These are phyloP conservation scores for Strigamia crassipes DNA, from an alignment of 2,888 invertebrate genomes.

Conservation along the genomic window DNA sequence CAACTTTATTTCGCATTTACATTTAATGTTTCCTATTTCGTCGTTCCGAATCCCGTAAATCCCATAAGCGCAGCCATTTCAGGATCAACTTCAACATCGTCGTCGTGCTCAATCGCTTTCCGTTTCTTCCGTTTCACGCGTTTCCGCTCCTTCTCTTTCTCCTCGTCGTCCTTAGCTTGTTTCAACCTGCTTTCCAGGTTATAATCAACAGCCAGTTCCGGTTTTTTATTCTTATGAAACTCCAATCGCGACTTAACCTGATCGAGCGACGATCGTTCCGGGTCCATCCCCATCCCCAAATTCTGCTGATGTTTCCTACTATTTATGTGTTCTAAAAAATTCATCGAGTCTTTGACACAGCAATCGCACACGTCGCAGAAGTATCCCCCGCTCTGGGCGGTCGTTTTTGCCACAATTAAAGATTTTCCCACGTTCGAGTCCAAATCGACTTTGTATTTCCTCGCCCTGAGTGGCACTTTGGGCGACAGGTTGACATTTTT, in stretches of 20 bases:
- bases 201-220: conserved; percentile 72
- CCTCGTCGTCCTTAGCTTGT: conserved; percentile 92
- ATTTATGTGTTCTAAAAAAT: conserved; percentile 99
- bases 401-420: conserved; percentile 94
- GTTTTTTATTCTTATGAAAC: conserved; percentile 79
- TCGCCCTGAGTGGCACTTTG: conserved; percentile 80
- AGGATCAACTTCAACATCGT: conserved; percentile 57
- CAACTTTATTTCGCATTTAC: too few species aligned
- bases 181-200: conserved; percentile 88
- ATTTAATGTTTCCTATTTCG: conserved; percentile 68
- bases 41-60: conserved; percentile 87
- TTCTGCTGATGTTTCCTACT: conserved; percentile 98
- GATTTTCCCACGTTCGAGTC: conserved; percentile 98
- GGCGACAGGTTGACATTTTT: conserved; percentile 63
- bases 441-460: conserved; percentile 93
- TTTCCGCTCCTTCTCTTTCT: conserved; percentile 75
- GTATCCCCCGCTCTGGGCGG: conserved; percentile 88
- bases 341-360: conserved; percentile 99
- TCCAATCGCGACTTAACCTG: conserved; percentile 93
- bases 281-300: conserved; percentile 98
- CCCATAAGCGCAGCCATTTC: conserved; percentile 93
- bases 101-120: conserved; percentile 67
- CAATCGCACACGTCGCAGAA: conserved; percentile 99
- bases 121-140: conserved; percentile 82
- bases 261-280: conserved; percentile 92